Conservation (phyloP, 2,797 vertebrate genomes). For the Heteromormyrus szaboi region DNA sequence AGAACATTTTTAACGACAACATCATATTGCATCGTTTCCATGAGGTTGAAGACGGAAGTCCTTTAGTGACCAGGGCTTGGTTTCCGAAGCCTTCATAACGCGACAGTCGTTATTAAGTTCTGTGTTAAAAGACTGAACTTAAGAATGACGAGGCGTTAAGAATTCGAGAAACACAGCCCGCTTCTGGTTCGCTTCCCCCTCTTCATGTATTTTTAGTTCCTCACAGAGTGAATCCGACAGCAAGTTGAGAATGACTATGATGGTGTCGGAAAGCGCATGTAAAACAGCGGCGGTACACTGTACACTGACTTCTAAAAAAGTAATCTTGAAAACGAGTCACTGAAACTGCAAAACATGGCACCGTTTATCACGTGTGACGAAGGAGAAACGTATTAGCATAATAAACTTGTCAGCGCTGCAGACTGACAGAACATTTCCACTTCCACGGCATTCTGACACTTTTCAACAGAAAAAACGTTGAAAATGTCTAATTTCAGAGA, state of each 20-base stretch:
- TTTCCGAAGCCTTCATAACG: neutral
- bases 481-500: neutral
- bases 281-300: neutral
- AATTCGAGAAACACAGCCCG: neutral
- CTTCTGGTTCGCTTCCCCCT: neutral
- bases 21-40: neutral
- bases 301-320: neutral
- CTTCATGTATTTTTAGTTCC: neutral
- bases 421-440: neutral
- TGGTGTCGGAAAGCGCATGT: neutral
- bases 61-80: neutral
- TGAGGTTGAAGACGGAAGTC: neutral
- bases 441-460: neutral
- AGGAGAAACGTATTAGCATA: neutral
- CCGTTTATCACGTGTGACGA: neutral
- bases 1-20: neutral
- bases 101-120: neutral
- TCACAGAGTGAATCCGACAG: neutral
- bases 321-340: neutral
- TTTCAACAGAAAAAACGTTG: neutral
- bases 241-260: neutral
- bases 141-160: neutral
- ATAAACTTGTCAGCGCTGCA: neutral
- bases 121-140: neutral
- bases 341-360: neutral